Evolutionary conservation across 2,888 invertebrate species (phyloP).

Genomic region (Platycheirus albimanus): DNA sequence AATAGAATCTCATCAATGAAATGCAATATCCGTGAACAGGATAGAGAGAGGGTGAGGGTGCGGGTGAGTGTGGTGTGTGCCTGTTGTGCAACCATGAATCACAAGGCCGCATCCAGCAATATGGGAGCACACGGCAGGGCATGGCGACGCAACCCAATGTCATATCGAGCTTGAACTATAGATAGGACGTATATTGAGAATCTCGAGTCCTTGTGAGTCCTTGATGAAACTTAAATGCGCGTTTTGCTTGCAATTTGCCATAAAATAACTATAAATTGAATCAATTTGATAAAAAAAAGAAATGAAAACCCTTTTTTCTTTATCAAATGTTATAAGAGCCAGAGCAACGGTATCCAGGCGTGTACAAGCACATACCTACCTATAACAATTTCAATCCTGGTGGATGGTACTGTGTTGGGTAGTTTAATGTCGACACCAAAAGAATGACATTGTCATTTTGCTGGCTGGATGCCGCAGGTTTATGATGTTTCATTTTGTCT

Average conservation of each 20-base stretch:
- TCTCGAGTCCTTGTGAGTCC: constrained; percentile 50
- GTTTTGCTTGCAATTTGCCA: constrained; percentile 79
- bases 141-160: constrained; percentile 10
- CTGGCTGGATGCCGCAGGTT: constrained; percentile 29
- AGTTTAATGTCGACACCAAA: constrained; percentile 44
- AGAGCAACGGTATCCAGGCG: neutral
- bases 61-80: neutral
- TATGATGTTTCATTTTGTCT: neutral
- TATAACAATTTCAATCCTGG: neutral
- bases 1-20: constrained; percentile 70
- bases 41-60: neutral
- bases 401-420: neutral
- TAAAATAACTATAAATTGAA: constrained; percentile 81
- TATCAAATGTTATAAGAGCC: constrained; percentile 30
- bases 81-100: constrained; percentile 45
- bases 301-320: constrained; percentile 51
- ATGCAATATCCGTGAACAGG: constrained; percentile 44
- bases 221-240: constrained; percentile 71
- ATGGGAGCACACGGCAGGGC: constrained; percentile 13
- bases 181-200: constrained; percentile 17
- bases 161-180: constrained; percentile 8
- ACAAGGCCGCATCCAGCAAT: constrained; percentile 20
- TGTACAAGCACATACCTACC: no score
- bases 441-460: constrained; percentile 44
- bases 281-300: constrained; percentile 77